Percentiles rank a stretch among this genome's conserved stretches.
Evolutionary conservation across 2,113 vertebrate species (phyloP).

Genomic region (Rallus limicola): DNA sequence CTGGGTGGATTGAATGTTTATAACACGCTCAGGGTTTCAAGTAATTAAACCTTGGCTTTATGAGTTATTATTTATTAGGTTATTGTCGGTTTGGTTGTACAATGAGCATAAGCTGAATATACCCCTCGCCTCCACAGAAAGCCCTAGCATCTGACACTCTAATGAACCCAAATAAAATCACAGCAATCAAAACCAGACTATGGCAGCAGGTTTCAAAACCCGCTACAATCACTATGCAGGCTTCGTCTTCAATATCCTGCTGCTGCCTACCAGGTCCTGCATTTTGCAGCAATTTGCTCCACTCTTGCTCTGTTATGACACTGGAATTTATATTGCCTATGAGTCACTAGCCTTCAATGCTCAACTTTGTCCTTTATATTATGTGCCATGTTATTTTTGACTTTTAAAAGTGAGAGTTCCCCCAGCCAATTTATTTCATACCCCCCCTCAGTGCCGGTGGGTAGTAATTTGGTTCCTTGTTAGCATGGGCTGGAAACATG

Average conservation of each 20-base stretch:
- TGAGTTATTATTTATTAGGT: constrained; percentile 11
- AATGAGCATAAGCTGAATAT: neutral
- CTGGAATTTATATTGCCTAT: neutral
- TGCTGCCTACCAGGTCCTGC: neutral
- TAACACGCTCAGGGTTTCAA: neutral
- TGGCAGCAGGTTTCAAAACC: constrained; percentile 37
- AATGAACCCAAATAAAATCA: constrained; percentile 14
- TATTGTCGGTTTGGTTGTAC: neutral
- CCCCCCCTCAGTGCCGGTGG: neutral
- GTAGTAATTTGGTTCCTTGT: neutral
- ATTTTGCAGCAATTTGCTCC: constrained; percentile 39
- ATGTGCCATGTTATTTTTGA: neutral
- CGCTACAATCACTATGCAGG: constrained; percentile 18
- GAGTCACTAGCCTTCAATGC: neutral
- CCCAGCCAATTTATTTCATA: neutral
- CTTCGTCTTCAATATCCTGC: constrained; percentile 2
- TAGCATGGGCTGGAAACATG: neutral
- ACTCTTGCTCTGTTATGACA: neutral
- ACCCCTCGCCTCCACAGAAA: neutral
- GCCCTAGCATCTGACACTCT: neutral
- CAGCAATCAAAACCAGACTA: constrained; percentile 8
- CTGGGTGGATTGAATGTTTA: neutral
- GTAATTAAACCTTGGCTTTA: neutral
- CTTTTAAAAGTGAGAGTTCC: neutral
- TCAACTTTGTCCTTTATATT: constrained; percentile 33